A percentile compares a stretch with the other conserved stretches of the same genome.
These are phyloP conservation scores for Zaprionus obscuricornis DNA, from an alignment of 2,888 invertebrate species.

Conservation along the genomic window DNA sequence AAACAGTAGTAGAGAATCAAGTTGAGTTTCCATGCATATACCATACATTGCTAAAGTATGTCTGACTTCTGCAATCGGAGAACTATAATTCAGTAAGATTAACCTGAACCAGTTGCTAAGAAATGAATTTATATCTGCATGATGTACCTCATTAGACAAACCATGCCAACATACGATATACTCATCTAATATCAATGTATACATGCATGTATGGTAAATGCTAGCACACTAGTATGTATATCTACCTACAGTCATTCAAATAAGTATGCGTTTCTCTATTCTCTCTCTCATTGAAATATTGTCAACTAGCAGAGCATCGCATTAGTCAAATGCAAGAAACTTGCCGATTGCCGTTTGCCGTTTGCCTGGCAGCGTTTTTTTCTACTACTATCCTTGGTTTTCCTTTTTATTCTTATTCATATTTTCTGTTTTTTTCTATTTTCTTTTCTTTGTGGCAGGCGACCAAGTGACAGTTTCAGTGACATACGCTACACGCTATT, in stretches of 20 bases:
- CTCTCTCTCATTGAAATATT: conserved; percentile 63
- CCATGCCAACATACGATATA: neutral
- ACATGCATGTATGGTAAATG: conserved; percentile 1
- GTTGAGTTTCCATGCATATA: too few relatives aligned
- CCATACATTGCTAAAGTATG: too few relatives aligned
- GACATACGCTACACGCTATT: conserved; percentile 57
- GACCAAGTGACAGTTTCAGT: conserved; percentile 56
- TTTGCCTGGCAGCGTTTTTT: conserved; percentile 32
- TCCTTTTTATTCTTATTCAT: conserved; percentile 11
- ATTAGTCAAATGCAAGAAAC: conserved; percentile 66
- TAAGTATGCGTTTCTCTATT: too few relatives aligned
- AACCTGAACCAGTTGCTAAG: neutral
- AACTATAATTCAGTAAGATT: conserved; percentile 21
- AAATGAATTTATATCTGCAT: neutral
- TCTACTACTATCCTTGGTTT: conserved; percentile 14
- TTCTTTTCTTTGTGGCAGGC: conserved; percentile 24
- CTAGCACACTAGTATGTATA: neutral
- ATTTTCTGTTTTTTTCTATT: neutral
- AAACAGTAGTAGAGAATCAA: conserved; percentile 7
- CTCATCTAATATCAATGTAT: neutral
- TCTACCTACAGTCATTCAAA: neutral
- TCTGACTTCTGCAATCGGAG: conserved; percentile 7
- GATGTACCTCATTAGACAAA: conserved; percentile 11
- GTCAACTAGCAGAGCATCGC: conserved; percentile 56
- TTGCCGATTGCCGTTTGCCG: too few relatives aligned